Conservation (phyloP, 2,797 vertebrate genomes). For the Otolemur crassicaudatus region DNA sequence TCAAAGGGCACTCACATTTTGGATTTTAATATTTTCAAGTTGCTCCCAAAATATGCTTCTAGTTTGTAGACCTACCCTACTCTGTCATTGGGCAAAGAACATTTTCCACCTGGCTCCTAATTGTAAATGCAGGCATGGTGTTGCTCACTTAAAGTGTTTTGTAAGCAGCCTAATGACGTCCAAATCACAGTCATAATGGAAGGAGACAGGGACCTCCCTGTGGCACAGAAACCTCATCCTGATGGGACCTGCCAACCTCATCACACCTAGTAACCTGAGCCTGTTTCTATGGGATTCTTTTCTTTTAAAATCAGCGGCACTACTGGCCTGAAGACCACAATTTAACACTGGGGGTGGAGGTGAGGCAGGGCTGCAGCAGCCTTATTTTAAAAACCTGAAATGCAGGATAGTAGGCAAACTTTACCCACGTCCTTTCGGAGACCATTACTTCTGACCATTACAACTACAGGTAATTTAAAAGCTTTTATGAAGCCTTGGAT, state of each 20-base stretch:
- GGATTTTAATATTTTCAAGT: not conserved
- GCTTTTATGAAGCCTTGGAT: not conserved
- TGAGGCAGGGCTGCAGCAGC: not conserved
- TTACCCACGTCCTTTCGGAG: not conserved
- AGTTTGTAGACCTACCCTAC: not conserved
- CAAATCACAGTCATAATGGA: no score
- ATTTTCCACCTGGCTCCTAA: not conserved
- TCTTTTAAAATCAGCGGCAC: not conserved
- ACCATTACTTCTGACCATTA: not conserved
- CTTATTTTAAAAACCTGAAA: not conserved
- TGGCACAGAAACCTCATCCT: not conserved
- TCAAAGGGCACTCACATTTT: not conserved
- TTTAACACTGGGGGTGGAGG: not conserved
- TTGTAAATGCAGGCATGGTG: accelerated
- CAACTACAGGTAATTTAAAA: not conserved
- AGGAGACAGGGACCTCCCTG: accelerated
- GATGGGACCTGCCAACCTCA: no score
- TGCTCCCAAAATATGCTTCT: not conserved
- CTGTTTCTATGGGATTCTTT: not conserved
- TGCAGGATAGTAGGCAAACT: accelerated
- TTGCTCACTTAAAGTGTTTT: not conserved
- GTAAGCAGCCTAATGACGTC: not conserved
- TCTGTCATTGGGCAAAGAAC: not conserved
- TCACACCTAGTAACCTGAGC: not conserved
- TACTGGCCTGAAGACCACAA: not conserved